Evolutionary conservation across 2,113 vertebrate genomes (phyloP).

Genomic region (Etia nguti): DNA sequence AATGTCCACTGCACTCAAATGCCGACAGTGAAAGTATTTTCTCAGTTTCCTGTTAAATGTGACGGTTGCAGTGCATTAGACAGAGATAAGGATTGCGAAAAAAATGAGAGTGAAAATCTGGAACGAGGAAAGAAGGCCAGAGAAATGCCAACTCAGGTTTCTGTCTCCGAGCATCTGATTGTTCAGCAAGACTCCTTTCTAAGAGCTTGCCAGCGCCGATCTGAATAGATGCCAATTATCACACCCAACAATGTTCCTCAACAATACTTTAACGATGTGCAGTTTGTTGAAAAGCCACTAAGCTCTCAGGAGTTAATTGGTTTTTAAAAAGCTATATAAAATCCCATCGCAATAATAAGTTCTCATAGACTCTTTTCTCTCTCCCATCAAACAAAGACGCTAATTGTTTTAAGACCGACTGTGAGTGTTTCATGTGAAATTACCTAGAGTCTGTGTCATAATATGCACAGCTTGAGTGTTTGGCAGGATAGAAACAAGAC

Average conservation of each 20-base stretch:
- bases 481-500: slow-evolving; percentile 18
- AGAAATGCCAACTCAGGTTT: slow-evolving; percentile 66
- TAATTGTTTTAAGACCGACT: slow-evolving; percentile 70
- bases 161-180: slow-evolving; percentile 59
- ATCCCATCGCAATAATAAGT: slow-evolving; percentile 70
- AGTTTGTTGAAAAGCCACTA: slow-evolving; percentile 69
- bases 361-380: slow-evolving; percentile 60
- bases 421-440: slow-evolving; percentile 57
- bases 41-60: slow-evolving; percentile 19
- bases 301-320: slow-evolving; percentile 76
- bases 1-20: neutral
- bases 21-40: slow-evolving; percentile 13
- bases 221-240: slow-evolving; percentile 73
- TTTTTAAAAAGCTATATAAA: slow-evolving; percentile 77
- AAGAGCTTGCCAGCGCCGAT: slow-evolving; percentile 50
- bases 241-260: slow-evolving; percentile 64
- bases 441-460: slow-evolving; percentile 52
- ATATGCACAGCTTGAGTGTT: slow-evolving; percentile 33
- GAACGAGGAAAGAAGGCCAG: slow-evolving; percentile 32
- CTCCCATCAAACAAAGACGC: slow-evolving; percentile 61
- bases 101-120: slow-evolving; percentile 11
- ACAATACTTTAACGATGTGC: slow-evolving; percentile 70
- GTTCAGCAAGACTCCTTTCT: slow-evolving; percentile 56
- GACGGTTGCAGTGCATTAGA: neutral
- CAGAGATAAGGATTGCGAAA: slow-evolving; percentile 51